Conservation (phyloP, 2,113 vertebrate species). For the Ranitomeya imitator region DNA sequence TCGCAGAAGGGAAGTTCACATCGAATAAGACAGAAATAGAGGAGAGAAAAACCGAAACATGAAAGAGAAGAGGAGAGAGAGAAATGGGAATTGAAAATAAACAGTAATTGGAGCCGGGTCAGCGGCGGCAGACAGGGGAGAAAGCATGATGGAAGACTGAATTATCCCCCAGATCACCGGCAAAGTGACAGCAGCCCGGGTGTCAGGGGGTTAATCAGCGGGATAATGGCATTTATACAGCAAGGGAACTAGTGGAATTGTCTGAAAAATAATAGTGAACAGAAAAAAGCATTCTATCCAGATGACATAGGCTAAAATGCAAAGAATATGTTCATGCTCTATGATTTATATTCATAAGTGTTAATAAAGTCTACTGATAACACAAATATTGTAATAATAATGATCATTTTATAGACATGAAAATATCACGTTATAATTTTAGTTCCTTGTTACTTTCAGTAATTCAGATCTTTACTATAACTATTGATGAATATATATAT, state of each 20-base stretch:
- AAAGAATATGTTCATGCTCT: no score
- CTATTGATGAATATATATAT: no score
- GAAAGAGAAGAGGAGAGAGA: constrained; percentile 5
- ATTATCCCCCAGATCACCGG: background rate
- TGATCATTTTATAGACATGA: no score
- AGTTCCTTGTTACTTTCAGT: no score
- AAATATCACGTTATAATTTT: no score
- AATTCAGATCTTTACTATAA: no score
- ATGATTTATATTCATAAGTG: no score
- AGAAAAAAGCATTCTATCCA: no score
- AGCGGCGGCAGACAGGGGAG: background rate
- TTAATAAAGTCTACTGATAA: no score
- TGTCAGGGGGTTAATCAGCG: background rate
- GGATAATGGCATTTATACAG: background rate
- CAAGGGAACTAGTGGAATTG: background rate
- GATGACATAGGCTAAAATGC: no score
- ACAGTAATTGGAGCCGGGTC: constrained; percentile 12
- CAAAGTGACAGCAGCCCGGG: background rate
- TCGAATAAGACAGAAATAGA: background rate
- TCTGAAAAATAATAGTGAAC: no score
- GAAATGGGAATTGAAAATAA: constrained; percentile 19
- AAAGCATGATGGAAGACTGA: constrained; percentile 18
- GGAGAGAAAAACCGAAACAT: background rate
- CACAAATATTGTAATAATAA: no score
- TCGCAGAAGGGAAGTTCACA: background rate